phyloP scores from a whole-genome alignment of 2,113 vertebrate genomes.

The Syngnathus scovelli region DNA sequence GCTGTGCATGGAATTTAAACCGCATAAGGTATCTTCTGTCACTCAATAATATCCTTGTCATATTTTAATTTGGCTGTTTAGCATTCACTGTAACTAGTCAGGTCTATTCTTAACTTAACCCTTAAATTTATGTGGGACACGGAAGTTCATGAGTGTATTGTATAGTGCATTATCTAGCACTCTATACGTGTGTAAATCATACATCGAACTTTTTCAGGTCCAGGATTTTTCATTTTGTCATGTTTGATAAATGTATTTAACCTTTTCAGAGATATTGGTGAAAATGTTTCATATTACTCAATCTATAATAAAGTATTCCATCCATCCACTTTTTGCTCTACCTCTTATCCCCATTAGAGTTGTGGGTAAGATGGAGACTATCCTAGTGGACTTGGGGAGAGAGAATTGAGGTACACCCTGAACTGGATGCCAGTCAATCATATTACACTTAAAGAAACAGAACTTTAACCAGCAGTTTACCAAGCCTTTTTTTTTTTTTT shows the following conservation, averaged over 20 bases:
- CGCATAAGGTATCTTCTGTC: constrained; percentile 29
- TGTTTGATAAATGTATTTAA: not conserved
- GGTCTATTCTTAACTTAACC: not conserved
- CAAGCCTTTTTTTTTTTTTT: not conserved
- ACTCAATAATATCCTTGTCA: constrained; percentile 34
- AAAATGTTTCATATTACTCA: not conserved
- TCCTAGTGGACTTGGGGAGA: no score
- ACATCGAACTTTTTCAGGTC: not conserved
- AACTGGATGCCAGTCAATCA: no score
- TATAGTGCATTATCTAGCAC: not conserved
- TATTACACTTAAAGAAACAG: not conserved
- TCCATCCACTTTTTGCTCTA: no score
- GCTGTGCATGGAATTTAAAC: constrained; percentile 29
- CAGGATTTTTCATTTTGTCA: not conserved
- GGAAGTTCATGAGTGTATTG: not conserved
- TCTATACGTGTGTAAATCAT: constrained; percentile 1
- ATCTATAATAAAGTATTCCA: not conserved
- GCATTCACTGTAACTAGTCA: not conserved
- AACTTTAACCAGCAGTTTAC: not conserved
- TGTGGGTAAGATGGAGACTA: no score
- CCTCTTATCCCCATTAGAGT: no score
- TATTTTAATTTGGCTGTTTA: constrained; percentile 7
- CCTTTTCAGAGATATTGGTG: not conserved
- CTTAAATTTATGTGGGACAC: not conserved
- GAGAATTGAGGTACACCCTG: no score